These are phyloP conservation scores for Melikaiella ostensackeni DNA, from an alignment of 2,888 invertebrate species.

Conservation along the genomic window DNA sequence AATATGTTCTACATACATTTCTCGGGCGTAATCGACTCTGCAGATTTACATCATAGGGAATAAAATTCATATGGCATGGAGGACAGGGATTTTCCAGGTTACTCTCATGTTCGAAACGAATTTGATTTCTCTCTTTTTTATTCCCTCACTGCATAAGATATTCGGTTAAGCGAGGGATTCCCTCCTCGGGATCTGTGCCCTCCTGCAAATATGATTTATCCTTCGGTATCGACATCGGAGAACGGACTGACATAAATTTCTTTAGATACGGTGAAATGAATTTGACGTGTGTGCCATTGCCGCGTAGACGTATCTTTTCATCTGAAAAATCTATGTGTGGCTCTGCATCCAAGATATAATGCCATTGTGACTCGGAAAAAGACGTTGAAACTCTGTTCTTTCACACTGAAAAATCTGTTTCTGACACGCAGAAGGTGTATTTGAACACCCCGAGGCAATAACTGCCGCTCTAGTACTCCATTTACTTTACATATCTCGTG, in stretches of 20 bases:
- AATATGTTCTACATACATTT: conserved; percentile 25
- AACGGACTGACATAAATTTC: conserved; percentile 50
- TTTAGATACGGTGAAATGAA: conserved; percentile 52
- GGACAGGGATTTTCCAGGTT: conserved; percentile 1
- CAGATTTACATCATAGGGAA: conserved; percentile 12
- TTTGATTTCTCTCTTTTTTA: not conserved
- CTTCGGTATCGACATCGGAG: conserved; percentile 48
- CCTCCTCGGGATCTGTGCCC: conserved; percentile 43
- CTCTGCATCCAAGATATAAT: not conserved
- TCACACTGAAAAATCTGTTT: conserved; percentile 19
- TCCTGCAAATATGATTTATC: conserved; percentile 55
- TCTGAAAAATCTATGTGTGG: not conserved
- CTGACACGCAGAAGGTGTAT: conserved; percentile 1
- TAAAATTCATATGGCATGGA: conserved; percentile 13
- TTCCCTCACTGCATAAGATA: not conserved
- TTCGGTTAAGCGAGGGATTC: not conserved
- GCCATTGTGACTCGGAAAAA: not conserved
- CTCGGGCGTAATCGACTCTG: not conserved
- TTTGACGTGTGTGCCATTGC: conserved; percentile 36
- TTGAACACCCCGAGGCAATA: not conserved
- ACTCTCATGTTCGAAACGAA: not conserved
- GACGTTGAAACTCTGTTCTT: conserved; percentile 18
- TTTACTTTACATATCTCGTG: not conserved
- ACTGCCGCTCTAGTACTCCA: not conserved
- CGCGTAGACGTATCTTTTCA: conserved; percentile 4